These are phyloP conservation scores for Drosophila erecta DNA, from an alignment of 1,140 invertebrate genomes.

Conservation along the genomic window DNA sequence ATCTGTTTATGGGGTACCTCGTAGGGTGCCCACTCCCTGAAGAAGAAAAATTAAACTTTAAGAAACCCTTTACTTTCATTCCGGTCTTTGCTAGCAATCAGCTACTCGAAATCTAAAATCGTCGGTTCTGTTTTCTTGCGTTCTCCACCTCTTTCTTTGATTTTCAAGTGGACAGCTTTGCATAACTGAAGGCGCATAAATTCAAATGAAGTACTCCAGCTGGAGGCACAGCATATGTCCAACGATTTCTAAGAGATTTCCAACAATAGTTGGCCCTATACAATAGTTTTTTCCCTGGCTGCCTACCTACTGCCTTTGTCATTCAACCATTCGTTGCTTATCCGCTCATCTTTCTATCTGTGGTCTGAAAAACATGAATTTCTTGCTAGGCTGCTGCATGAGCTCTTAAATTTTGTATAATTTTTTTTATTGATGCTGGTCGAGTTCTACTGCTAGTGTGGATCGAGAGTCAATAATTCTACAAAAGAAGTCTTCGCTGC, in stretches of 20 bases:
- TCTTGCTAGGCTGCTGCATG: slow-evolving; percentile 21
- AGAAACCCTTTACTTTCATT: slow-evolving; percentile 27
- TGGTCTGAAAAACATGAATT: slow-evolving; percentile 51
- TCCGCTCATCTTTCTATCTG: slow-evolving; percentile 66
- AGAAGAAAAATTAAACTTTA: slow-evolving; percentile 13
- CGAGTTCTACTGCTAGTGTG: slow-evolving; percentile 12
- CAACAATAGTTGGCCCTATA: slow-evolving; percentile 38
- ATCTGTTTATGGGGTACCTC: slow-evolving; percentile 68
- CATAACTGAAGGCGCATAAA: slow-evolving; percentile 72
- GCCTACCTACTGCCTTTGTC: slow-evolving; percentile 57
- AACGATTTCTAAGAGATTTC: slow-evolving; percentile 55
- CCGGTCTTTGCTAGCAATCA: slow-evolving; percentile 53
- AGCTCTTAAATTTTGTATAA: background rate
- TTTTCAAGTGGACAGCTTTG: slow-evolving; percentile 63
- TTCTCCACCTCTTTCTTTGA: slow-evolving; percentile 21
- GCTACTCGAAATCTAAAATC: slow-evolving; percentile 59
- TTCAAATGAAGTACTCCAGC: slow-evolving; percentile 73
- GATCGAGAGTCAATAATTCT: slow-evolving; percentile 42
- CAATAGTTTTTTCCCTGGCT: slow-evolving; percentile 36
- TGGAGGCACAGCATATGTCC: slow-evolving; percentile 29
- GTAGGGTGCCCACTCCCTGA: slow-evolving; percentile 3
- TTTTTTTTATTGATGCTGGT: background rate
- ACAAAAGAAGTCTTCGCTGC: slow-evolving; percentile 31
- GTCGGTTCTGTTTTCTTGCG: slow-evolving; percentile 6
- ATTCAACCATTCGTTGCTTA: slow-evolving; percentile 68